Conservation (phyloP, 2,888 invertebrate genomes). For the Seira musarum region DNA sequence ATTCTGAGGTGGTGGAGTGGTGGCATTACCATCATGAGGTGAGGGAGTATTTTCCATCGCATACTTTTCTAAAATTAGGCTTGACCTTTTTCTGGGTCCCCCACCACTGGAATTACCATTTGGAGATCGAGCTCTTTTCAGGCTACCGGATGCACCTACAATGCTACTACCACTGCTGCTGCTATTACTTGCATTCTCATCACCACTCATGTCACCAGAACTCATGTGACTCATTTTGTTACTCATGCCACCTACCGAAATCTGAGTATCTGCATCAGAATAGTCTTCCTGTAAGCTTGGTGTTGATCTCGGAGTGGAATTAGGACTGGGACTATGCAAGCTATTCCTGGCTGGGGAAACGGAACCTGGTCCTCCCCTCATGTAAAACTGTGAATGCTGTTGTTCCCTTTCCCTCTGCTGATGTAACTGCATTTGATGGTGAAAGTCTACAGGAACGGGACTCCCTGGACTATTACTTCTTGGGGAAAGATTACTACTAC, state of each 20-base stretch:
- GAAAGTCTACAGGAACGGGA: constrained; percentile 61
- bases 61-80: constrained; percentile 69
- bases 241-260: constrained; percentile 13
- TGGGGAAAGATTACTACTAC: constrained; percentile 38
- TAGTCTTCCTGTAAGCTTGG: constrained; percentile 60
- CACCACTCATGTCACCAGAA: constrained; percentile 32
- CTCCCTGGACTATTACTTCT: constrained; percentile 64
- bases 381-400: constrained; percentile 23
- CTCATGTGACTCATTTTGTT: neutral
- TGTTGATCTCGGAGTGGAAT: constrained; percentile 66
- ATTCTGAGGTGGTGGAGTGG: constrained; percentile 50
- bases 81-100: constrained; percentile 69
- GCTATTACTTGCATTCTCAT: constrained; percentile 35
- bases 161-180: constrained; percentile 21
- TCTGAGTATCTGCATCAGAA: constrained; percentile 52
- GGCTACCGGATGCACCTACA: neutral
- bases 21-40: constrained; percentile 34
- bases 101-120: constrained; percentile 48
- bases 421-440: constrained; percentile 39
- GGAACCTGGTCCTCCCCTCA: constrained; percentile 44
- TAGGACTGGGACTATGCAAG: constrained; percentile 66
- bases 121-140: constrained; percentile 52
- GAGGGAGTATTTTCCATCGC: constrained; percentile 66
- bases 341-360: constrained; percentile 64
- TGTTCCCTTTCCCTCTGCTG: constrained; percentile 16